Conservation (phyloP, 1,140 invertebrate genomes). For the Dendroctonus valens region DNA sequence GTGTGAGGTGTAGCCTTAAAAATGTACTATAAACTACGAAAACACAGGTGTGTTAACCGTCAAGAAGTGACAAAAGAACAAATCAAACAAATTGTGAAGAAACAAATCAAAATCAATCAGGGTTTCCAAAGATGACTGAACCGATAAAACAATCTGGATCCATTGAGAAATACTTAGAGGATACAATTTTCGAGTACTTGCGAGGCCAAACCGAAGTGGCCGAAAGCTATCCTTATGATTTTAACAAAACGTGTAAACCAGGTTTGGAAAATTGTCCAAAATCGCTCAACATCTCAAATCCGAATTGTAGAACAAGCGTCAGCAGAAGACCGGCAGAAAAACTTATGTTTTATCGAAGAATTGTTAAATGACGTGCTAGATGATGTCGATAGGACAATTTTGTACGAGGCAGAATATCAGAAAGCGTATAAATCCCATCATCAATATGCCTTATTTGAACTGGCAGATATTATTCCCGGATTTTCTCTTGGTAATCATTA, state of each 20-base stretch:
- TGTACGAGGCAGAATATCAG: constrained; percentile 16
- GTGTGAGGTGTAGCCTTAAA: no score
- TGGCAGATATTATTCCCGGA: constrained; percentile 12
- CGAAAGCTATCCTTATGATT: constrained; percentile 9
- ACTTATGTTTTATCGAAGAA: constrained; percentile 8
- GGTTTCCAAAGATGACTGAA: constrained; percentile 7
- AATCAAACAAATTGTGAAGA: no score
- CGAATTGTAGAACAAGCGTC: neutral
- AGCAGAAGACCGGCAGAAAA: constrained; percentile 8
- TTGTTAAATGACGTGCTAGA: constrained; percentile 17
- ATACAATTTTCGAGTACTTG: constrained; percentile 26
- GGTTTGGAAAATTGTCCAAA: neutral
- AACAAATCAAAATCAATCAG: no score
- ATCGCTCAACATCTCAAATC: neutral
- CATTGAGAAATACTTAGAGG: constrained; percentile 29
- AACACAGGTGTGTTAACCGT: no score
- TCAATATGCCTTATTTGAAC: constrained; percentile 25
- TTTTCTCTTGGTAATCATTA: constrained; percentile 9
- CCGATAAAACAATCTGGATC: neutral
- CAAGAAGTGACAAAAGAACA: no score
- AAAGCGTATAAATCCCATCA: constrained; percentile 20
- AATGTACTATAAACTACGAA: no score
- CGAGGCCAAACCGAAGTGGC: constrained; percentile 10
- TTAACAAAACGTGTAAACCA: constrained; percentile 6
- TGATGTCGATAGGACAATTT: constrained; percentile 22